Evolutionary conservation across 1,140 invertebrate genomes (phyloP).

Genomic region (Eciton burchellii): DNA sequence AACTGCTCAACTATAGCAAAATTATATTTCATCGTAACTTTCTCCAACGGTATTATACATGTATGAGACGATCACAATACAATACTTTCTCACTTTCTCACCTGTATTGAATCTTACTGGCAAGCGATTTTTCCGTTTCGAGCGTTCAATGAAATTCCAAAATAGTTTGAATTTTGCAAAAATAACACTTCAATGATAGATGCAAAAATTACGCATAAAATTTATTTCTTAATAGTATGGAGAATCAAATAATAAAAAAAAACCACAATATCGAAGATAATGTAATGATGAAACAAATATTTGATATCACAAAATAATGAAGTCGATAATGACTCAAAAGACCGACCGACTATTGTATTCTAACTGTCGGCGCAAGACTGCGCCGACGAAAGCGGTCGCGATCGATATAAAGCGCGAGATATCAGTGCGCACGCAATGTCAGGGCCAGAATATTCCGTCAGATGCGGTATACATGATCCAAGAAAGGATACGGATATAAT

Average conservation of each 20-base stretch:
- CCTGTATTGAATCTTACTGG: constrained; percentile 62
- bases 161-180: background rate
- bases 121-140: background rate
- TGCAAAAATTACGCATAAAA: too few relatives aligned
- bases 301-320: constrained; percentile 11
- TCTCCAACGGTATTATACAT: constrained; percentile 34
- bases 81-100: constrained; percentile 74
- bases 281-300: background rate
- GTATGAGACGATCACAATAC: background rate
- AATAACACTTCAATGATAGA: background rate
- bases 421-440: constrained; percentile 81
- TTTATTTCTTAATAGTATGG: too few relatives aligned
- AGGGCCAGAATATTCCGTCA: constrained; percentile 73
- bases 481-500: background rate
- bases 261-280: too few relatives aligned
- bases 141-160: background rate
- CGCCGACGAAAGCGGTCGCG: constrained; percentile 54
- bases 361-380: constrained; percentile 14
- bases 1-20: too few relatives aligned
- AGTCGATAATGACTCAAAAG: background rate
- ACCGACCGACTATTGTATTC: background rate
- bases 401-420: constrained; percentile 75
- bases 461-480: background rate
- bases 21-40: constrained; percentile 36
- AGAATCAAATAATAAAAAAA: too few relatives aligned